Conservation (phyloP, 2,113 vertebrate genomes). For the Eublepharis macularius region DNA sequence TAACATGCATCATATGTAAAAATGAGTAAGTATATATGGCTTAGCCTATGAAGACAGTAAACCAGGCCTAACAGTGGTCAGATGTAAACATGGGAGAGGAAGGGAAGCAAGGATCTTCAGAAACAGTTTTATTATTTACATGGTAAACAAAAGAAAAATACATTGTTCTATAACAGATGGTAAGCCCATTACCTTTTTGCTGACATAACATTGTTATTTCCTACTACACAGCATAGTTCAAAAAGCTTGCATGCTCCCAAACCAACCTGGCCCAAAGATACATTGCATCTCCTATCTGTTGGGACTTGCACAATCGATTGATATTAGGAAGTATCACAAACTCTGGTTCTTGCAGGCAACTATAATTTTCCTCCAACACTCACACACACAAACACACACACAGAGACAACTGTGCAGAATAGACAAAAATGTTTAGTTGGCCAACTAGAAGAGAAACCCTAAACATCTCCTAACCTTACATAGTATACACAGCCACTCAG, state of each 20-base stretch:
- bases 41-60: not conserved
- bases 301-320: not conserved
- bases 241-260: not conserved
- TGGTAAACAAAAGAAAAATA: not conserved
- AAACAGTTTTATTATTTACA: not conserved
- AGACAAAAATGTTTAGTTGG: not conserved
- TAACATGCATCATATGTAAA: too few relatives aligned
- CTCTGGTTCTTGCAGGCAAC: not conserved
- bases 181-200: conserved; percentile 1
- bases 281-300: not conserved
- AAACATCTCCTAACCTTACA: not conserved
- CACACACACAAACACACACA: not conserved
- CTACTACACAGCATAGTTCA: not conserved
- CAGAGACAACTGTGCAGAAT: not conserved
- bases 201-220: not conserved
- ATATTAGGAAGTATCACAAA: not conserved
- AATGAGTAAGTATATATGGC: too few relatives aligned
- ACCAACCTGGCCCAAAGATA: not conserved
- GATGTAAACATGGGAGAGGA: not conserved
- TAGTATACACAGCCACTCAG: not conserved
- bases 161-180: not conserved
- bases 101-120: not conserved
- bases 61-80: not conserved
- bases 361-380: not conserved
- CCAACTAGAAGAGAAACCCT: too few relatives aligned